Evolutionary conservation across 2,113 vertebrate genomes (phyloP), one percentile per base, ranked within the genome.

Genomic region (Stegastes partitus): DNA sequence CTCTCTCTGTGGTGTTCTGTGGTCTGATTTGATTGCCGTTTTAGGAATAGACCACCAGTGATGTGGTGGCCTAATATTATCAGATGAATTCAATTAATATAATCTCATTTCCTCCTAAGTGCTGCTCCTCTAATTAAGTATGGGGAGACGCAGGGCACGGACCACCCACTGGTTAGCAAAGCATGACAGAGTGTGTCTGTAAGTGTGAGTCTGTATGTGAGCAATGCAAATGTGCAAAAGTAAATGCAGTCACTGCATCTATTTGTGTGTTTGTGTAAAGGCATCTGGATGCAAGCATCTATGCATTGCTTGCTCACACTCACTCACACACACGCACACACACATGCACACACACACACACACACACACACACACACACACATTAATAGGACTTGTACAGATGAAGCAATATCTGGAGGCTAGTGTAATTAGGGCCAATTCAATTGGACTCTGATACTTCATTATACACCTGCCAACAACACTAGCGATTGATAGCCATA

Each of bases 31-130:
- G 57, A 82, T 70, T 74, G 55, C 78, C 16, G 26, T 72, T 65
- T 67, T 66, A 62, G 57, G 57, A 42, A 79, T 56, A 69, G 53
- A 81, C 81, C 74, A 68, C 78, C 68, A 86, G 72, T 68, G 71
- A 83, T 63, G 69, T 44, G 49, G 74, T 85, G 70, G 76, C 85
- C 86, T 81, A 94, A 94, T 95, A 95, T 96, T 94, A 96, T 95
- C 94, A 91, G 94, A 95, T 94, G 91, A 95, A 96, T 96, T 96
- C 93, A 96, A 96, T 97, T 96, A 96, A 96, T 96, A 95, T 96
- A 96, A 97, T 96, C 95, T 95, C 85, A 96, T 97, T 97, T 96
- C 96, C 95, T 95, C 94, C 94, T 95, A 97, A 97, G 95, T 96
- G 96, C 95, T 96, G 95, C 96, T 95, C 93, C 93, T 91, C 93